Evolutionary conservation across 2,888 invertebrate genomes (phyloP).

Genomic region (Parnassius apollo): DNA sequence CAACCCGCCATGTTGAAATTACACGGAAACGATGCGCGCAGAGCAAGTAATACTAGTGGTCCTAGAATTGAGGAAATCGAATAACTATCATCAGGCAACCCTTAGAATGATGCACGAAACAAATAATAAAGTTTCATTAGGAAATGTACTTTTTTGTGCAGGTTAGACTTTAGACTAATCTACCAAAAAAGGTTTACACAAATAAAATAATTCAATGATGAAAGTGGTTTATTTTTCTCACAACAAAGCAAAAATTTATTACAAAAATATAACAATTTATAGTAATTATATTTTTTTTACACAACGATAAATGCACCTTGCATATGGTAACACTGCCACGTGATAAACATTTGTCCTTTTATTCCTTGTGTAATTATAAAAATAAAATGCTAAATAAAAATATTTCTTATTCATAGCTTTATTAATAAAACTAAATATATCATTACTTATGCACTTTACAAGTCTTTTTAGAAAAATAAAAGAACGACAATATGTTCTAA

Average conservation of each 20-base stretch:
- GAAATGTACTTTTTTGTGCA: no score
- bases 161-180: no score
- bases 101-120: neutral
- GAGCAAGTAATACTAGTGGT: slow-evolving; percentile 60
- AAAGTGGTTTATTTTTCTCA: slow-evolving; percentile 22
- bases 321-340: slow-evolving; percentile 17
- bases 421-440: no score
- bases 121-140: no score
- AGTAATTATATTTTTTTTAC: slow-evolving; percentile 31
- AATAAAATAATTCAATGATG: slow-evolving; percentile 23
- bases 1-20: slow-evolving; percentile 91
- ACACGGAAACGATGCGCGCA: slow-evolving; percentile 80
- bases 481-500: no score
- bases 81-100: slow-evolving; percentile 8
- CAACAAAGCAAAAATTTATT: slow-evolving; percentile 46
- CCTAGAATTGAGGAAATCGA: slow-evolving; percentile 78
- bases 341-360: no score
- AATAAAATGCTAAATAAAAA: no score
- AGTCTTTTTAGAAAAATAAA: no score
- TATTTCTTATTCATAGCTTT: no score
- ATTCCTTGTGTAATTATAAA: no score
- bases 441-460: no score
- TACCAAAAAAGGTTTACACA: neutral
- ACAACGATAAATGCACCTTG: slow-evolving; percentile 4
- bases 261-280: slow-evolving; percentile 61